Base-by-base conservation (phyloP, 1,140 invertebrate species). In the Vollenhovia emeryi region DNA sequence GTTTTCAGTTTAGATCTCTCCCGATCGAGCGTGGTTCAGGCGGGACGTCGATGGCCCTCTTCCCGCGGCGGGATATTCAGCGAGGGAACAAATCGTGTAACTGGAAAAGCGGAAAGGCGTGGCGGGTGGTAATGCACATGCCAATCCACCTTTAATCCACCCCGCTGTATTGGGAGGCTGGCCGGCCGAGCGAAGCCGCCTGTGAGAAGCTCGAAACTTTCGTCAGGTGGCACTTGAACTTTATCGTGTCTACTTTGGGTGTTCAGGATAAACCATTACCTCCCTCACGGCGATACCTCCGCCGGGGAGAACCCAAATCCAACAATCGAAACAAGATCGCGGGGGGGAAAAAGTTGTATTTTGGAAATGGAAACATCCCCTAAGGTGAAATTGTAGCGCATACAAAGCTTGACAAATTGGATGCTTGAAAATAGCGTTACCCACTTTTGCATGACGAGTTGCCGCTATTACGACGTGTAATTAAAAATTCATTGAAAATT, bases 131-230 rank as follows among this genome's bases (percentile, higher is more conserved):
- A 75, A 84, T 62, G 43, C 71, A 84, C 82, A 75, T 75, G 82
- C 82, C 69, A 71, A 71, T 78, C 55, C 64, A 15, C 45, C 62
- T 71, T 87, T 87, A 85, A 87, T 87, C 73, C 36, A n/a, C 13
- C 36, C 27, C 59, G 66, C 60, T 60, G 64, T 68, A 75, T 86
- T 43, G 68, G 21, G 55, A 55, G 66, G 15, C 50, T 18, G 55
- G 66, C 62, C 66, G 66, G 21, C n/a, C 27, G 69, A 36, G 36
- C 36, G 48, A 73, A 74, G n/a, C 62, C 36, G 68, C 27, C 43
- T 74, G 85, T 68, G 85, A 86, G 85, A 85, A 85, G 69, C 62
- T 43, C 30, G 80, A 78, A 86, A 86, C 71, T 85, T 86, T 64
- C 59, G 50, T 66, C 85, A 78, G 83, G 52, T 86, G 83, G 30